These are phyloP conservation scores for Lampris incognitus DNA, from an alignment of 2,113 vertebrate genomes.

Conservation along the genomic window DNA sequence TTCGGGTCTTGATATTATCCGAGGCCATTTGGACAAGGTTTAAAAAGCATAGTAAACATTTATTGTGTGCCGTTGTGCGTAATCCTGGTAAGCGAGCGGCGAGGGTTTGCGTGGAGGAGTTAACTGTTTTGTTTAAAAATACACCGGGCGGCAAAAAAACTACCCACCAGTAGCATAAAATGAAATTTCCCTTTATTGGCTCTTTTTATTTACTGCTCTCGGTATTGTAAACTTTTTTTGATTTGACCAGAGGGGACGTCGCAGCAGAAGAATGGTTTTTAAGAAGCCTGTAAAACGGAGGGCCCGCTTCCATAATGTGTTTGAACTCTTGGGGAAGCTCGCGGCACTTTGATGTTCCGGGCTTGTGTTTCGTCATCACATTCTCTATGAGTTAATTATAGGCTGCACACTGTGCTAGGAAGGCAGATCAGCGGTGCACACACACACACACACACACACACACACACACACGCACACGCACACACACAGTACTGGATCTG, in stretches of 20 bases:
- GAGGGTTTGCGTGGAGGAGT: slow-evolving; percentile 19
- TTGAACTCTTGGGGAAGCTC: slow-evolving; percentile 54
- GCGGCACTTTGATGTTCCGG: slow-evolving; percentile 60
- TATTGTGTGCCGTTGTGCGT: slow-evolving; percentile 45
- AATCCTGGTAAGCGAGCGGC: slow-evolving; percentile 41
- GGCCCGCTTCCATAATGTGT: slow-evolving; percentile 56
- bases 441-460: too few relatives aligned
- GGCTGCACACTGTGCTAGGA: slow-evolving; percentile 44
- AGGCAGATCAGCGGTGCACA: slow-evolving; percentile 41
- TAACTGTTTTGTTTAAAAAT: slow-evolving; percentile 18
- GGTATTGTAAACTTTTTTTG: slow-evolving; percentile 53
- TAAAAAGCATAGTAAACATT: slow-evolving; percentile 54
- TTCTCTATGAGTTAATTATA: slow-evolving; percentile 68
- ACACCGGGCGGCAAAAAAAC: slow-evolving; percentile 35
- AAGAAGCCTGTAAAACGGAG: slow-evolving; percentile 60
- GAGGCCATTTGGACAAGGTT: slow-evolving; percentile 40
- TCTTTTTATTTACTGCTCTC: slow-evolving; percentile 55
- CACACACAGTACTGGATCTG: slow-evolving; percentile 32
- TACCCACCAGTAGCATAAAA: slow-evolving; percentile 33
- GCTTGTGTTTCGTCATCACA: slow-evolving; percentile 67
- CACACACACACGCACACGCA: too few relatives aligned
- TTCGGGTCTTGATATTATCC: slow-evolving; percentile 5
- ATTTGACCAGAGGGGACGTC: slow-evolving; percentile 63
- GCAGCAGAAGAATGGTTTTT: slow-evolving; percentile 62
- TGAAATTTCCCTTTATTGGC: slow-evolving; percentile 53